These are phyloP conservation scores for Peromyscus leucopus DNA, from an alignment of 2,113 vertebrate genomes.

Conservation along the genomic window DNA sequence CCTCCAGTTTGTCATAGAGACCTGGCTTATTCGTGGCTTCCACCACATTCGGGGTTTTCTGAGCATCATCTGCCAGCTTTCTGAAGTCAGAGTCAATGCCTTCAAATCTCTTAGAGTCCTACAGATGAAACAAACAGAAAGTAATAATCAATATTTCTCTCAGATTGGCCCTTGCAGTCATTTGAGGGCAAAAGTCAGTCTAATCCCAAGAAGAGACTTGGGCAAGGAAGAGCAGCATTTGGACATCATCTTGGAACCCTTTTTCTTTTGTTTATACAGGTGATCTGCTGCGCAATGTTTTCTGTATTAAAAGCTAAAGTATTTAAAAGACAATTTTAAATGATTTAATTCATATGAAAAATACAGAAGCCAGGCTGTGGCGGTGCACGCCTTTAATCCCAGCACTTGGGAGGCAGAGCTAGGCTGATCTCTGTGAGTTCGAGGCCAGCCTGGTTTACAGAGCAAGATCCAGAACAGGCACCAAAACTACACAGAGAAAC, in stretches of 20 bases:
- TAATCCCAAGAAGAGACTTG: neutral
- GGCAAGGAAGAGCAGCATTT: neutral
- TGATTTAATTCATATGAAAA: slow-evolving; percentile 21
- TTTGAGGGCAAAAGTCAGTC: neutral
- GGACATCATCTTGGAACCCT: neutral
- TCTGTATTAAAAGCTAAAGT: neutral
- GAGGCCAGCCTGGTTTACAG: no score
- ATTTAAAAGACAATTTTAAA: neutral
- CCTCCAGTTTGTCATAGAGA: slow-evolving; percentile 93
- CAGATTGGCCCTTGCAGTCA: neutral
- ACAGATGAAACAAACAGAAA: slow-evolving; percentile 47
- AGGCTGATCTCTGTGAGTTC: no score
- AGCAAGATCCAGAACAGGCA: no score
- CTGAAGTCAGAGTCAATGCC: slow-evolving; percentile 95
- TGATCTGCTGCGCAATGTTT: neutral
- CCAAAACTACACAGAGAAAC: no score
- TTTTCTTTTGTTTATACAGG: neutral
- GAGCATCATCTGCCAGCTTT: slow-evolving; percentile 89
- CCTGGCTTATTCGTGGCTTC: slow-evolving; percentile 94
- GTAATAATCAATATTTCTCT: neutral
- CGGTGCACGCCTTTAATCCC: no score
- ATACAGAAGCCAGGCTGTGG: neutral
- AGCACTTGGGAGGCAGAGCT: no score
- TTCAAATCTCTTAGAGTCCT: slow-evolving; percentile 96
- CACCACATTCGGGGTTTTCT: slow-evolving; percentile 94